A percentile compares a stretch with the other conserved stretches of the same genome.
These are phyloP conservation scores for Cairina moschata DNA, from an alignment of 2,113 vertebrate species.

Conservation along the genomic window DNA sequence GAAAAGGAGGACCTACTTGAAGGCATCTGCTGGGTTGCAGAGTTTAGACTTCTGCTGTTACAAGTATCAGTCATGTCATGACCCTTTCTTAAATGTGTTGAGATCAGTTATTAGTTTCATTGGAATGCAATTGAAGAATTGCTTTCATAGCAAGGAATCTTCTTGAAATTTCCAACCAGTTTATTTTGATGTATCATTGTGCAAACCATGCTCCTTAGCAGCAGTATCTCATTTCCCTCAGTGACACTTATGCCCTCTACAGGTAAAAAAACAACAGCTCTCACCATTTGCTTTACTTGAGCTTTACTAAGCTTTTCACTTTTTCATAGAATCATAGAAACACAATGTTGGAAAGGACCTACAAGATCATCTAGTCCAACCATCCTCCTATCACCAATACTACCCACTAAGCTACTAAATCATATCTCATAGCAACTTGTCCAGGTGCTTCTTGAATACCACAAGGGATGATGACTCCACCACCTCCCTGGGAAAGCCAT, in stretches of 20 bases:
- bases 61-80: neutral
- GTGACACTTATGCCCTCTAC: neutral
- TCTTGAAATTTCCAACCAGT: neutral
- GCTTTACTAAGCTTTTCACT: neutral
- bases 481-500: too few species aligned
- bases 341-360: too few species aligned
- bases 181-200: neutral
- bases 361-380: too few species aligned
- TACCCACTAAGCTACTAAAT: too few species aligned
- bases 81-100: neutral
- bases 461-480: too few species aligned
- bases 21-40: neutral
- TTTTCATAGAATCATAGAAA: too few species aligned
- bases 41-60: neutral
- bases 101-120: neutral
- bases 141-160: neutral
- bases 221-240: neutral
- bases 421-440: too few species aligned
- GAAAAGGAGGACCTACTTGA: neutral
- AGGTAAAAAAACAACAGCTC: neutral
- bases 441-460: too few species aligned
- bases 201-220: neutral
- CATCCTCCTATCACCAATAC: too few species aligned
- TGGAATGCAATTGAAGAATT: neutral
- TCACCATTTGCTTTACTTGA: accelerated